Evolutionary conservation across 2,113 vertebrate genomes (phyloP).

Genomic region (Chlamydotis undulata): DNA sequence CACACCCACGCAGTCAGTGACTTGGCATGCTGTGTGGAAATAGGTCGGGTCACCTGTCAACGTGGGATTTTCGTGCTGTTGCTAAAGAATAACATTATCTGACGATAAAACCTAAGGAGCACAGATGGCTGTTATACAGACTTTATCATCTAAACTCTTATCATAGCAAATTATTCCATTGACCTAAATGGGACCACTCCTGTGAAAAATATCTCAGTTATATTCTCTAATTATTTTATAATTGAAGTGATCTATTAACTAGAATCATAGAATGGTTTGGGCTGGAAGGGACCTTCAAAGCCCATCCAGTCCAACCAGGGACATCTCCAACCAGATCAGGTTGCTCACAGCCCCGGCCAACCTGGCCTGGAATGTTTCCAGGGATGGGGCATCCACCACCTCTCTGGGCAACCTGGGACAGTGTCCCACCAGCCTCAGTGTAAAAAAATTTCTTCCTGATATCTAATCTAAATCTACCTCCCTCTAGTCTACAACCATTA

Average conservation of each 20-base stretch:
- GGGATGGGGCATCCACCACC: too few species aligned
- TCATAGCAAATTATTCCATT: neutral
- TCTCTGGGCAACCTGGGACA: too few species aligned
- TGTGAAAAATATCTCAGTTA: neutral
- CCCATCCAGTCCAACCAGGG: too few species aligned
- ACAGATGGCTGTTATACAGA: neutral
- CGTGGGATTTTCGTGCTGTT: neutral
- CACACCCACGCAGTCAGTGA: neutral
- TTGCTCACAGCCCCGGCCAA: too few species aligned
- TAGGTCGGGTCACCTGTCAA: conserved; percentile 3
- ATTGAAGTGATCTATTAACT: neutral
- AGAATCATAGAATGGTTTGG: too few species aligned
- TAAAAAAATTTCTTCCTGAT: too few species aligned
- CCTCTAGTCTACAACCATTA: too few species aligned
- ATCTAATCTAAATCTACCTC: too few species aligned
- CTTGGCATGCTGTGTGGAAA: neutral
- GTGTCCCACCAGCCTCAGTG: too few species aligned
- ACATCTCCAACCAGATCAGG: too few species aligned
- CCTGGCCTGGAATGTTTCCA: too few species aligned
- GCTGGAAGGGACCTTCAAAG: too few species aligned
- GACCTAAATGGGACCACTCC: neutral
- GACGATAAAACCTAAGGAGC: conserved; percentile 1
- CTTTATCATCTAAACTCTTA: neutral
- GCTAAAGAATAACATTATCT: neutral
- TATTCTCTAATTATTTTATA: neutral